A percentile compares a stretch with the other conserved stretches of the same genome.
Conservation (phyloP, 2,113 vertebrate genomes). For the Bagarius yarrelli region DNA sequence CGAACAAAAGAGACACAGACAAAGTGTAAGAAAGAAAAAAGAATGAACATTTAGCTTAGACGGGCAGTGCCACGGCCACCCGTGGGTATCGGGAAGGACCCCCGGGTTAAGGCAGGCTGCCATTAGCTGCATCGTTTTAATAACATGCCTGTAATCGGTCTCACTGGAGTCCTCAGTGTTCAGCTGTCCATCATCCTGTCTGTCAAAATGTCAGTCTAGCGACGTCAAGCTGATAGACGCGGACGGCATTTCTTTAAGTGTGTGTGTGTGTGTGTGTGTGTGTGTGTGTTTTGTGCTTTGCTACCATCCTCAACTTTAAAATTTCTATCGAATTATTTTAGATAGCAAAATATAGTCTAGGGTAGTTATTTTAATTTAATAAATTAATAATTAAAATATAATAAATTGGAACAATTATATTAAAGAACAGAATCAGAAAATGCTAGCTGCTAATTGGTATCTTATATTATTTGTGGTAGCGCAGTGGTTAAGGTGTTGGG, state of each 20-base stretch:
- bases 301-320: constrained; percentile 23
- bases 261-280: constrained; percentile 9
- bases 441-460: neutral
- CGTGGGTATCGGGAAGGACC: constrained; percentile 28
- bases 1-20: neutral
- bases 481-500: too few species aligned
- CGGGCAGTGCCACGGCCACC: constrained; percentile 18
- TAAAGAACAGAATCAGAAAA: neutral
- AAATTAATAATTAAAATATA: too few species aligned
- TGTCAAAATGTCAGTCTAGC: constrained; percentile 50
- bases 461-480: neutral
- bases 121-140: constrained; percentile 44
- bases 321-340: constrained; percentile 3
- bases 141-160: constrained; percentile 36
- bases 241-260: too few species aligned
- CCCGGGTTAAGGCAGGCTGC: constrained; percentile 21
- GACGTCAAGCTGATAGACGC: constrained; percentile 39
- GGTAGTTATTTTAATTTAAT: too few species aligned
- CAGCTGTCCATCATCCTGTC: constrained; percentile 38
- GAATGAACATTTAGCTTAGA: neutral
- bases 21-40: neutral
- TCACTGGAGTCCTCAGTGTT: constrained; percentile 34
- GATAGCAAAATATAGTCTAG: neutral
- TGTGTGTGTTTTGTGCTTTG: constrained; percentile 14
- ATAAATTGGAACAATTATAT: too few species aligned